Evolutionary conservation across 2,797 vertebrate genomes (phyloP).

Genomic region (Streptopelia turtur): DNA sequence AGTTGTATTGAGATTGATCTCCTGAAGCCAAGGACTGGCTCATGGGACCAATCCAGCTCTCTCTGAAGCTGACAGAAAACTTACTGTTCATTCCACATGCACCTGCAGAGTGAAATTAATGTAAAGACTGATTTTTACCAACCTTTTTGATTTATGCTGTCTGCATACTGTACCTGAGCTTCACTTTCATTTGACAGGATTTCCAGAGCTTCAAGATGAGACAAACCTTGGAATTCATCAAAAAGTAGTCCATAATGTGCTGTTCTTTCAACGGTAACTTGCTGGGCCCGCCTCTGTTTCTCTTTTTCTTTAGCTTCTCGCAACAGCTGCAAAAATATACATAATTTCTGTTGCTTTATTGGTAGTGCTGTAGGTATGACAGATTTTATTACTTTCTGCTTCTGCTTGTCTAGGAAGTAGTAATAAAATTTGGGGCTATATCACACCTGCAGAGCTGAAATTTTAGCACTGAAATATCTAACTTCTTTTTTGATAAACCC

Average conservation of each 20-base stretch:
- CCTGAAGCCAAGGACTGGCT: background rate
- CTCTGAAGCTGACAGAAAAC: background rate
- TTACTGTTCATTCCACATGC: background rate
- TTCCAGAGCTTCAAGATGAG: slow-evolving; percentile 97
- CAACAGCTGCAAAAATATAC: slow-evolving; percentile 84
- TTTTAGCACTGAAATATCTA: background rate
- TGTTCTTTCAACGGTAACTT: slow-evolving; percentile 86
- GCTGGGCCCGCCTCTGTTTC: slow-evolving; percentile 86
- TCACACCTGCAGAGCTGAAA: background rate
- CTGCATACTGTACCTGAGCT: slow-evolving; percentile 81
- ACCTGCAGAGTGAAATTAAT: background rate
- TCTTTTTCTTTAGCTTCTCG: slow-evolving; percentile 98
- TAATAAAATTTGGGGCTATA: background rate
- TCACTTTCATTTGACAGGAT: slow-evolving; percentile 98
- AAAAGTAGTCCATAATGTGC: slow-evolving; percentile 96
- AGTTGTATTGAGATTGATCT: background rate
- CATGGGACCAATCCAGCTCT: background rate
- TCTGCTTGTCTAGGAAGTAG: background rate
- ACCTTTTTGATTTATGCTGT: background rate
- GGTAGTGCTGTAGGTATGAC: background rate
- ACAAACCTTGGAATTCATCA: slow-evolving; percentile 96
- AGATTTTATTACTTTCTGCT: background rate
- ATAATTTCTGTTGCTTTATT: background rate
- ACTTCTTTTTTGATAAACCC: background rate
- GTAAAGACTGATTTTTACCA: background rate